Evolutionary conservation across 1,140 invertebrate species (phyloP), one percentile per base, ranked within the genome.

Genomic region (Bombus superbus): DNA sequence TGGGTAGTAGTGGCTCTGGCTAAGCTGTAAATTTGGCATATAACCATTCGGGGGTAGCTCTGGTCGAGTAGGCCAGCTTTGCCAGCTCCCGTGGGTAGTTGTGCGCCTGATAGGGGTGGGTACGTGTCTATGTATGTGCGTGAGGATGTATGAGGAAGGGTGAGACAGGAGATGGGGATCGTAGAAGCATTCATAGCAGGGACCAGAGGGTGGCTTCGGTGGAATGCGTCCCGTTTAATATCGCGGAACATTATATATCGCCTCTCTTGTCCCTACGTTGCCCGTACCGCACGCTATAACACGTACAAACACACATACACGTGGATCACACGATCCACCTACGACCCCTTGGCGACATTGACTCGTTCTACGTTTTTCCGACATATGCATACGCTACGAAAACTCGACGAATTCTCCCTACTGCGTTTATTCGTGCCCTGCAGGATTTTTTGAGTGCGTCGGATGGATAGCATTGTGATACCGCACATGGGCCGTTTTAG

Each of bases 201-300:
- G 88, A 91, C 91, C 90, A 92, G 92, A 94, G 94, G 92, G 92
- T 93, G 93, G 94, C 93, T 94, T 92, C 91, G 90, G 92, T 95
- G 95, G 95, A 95, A 95, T 95, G 94, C 94, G 93, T 93, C 93
- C 94, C 94, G 94, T 95, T 95, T 95, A 95, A 95, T 95, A 95
- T 95, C 94, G 94, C 92, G 93, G 94, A 95, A 95, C 94, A 95
- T 95, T 95, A 95, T 94, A 95, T 95, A 95, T 95, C 94, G 95
- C 92, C 91, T 93, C 90, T 93, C 93, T 93, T 93, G 92, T 93
- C 92, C 93, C 92, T 93, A 91, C 88, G 89, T 90, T 91, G 88
- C 88, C 87, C 82, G 81, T 62, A 57, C 85, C 72, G 73, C 85
- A 81, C 82, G 86, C 75, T 86, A 90, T 90, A 88, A 90, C 89